Evolutionary conservation across 2,113 vertebrate species (phyloP).

Genomic region (Ceratotherium simum): DNA sequence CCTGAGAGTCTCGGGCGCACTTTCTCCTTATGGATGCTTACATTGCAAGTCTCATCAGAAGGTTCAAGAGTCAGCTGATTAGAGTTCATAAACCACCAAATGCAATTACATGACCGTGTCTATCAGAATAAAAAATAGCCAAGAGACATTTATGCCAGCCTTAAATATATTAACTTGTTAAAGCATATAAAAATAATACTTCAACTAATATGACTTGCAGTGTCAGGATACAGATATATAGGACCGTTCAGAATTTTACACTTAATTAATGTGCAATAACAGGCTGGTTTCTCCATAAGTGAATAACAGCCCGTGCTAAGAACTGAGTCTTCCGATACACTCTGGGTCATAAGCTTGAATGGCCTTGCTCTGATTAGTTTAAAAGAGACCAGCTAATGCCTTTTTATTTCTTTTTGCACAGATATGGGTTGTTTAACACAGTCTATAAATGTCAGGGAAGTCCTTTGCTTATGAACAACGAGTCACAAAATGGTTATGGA

Average conservation of each 20-base stretch:
- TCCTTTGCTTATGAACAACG: conserved; percentile 23
- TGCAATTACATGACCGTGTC: not conserved
- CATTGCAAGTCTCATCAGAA: not conserved
- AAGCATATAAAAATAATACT: conserved; percentile 60
- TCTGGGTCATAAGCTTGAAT: conserved; percentile 48
- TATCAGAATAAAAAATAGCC: conserved; percentile 15
- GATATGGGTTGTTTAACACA: conserved; percentile 44
- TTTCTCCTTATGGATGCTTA: not conserved
- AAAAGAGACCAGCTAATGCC: conserved; percentile 19
- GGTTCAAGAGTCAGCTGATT: not conserved
- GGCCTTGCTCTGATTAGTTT: conserved; percentile 26
- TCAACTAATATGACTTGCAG: not conserved
- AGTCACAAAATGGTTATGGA: conserved; percentile 46
- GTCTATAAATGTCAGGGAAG: conserved; percentile 66
- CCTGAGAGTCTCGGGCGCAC: not conserved
- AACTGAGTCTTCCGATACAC: not conserved
- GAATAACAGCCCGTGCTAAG: not conserved
- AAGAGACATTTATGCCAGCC: not conserved
- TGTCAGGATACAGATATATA: conserved; percentile 14
- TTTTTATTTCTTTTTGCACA: not conserved
- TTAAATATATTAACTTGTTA: conserved; percentile 50
- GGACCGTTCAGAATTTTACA: conserved; percentile 59
- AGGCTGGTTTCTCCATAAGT: conserved; percentile 24
- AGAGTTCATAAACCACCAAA: not conserved
- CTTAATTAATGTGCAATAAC: conserved; percentile 63